Evolutionary conservation across 2,888 invertebrate species (phyloP).

Genomic region (Lasioglossum lativentre): DNA sequence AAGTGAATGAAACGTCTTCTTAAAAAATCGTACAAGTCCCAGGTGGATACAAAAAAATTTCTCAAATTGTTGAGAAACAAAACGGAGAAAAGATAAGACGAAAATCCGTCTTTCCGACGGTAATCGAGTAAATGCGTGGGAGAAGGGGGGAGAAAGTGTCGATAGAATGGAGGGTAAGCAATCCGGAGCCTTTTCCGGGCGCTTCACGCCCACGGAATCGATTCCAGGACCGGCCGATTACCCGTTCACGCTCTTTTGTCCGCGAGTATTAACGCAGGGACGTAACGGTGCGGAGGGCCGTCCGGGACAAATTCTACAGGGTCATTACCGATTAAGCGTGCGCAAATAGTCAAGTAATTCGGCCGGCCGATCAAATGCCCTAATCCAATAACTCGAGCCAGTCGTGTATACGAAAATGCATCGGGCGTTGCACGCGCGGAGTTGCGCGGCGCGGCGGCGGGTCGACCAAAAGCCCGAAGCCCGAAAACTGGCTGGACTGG

Average conservation of each 20-base stretch:
- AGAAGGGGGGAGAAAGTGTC: not conserved
- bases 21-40: no score
- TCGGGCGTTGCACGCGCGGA: constrained; percentile 19
- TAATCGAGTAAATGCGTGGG: not conserved
- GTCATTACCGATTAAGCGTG: constrained; percentile 60
- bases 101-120: no score
- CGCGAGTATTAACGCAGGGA: constrained; percentile 1
- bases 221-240: not conserved
- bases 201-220: constrained; percentile 2
- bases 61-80: no score
- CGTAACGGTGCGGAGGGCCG: not conserved
- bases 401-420: constrained; percentile 61
- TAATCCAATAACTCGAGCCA: constrained; percentile 60
- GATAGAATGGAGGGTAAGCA: not conserved
- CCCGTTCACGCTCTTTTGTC: constrained; percentile 8
- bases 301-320: constrained; percentile 44
- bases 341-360: constrained; percentile 66
- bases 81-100: no score
- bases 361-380: constrained; percentile 50
- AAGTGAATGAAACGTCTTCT: no score
- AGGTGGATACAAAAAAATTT: no score
- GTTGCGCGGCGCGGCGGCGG: not conserved
- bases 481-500: not conserved
- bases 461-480: not conserved
- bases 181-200: not conserved